A percentile compares a stretch with the other conserved stretches of the same genome.
These are phyloP conservation scores for Anhinga rufa DNA, from an alignment of 2,113 vertebrate genomes.

Conservation along the genomic window DNA sequence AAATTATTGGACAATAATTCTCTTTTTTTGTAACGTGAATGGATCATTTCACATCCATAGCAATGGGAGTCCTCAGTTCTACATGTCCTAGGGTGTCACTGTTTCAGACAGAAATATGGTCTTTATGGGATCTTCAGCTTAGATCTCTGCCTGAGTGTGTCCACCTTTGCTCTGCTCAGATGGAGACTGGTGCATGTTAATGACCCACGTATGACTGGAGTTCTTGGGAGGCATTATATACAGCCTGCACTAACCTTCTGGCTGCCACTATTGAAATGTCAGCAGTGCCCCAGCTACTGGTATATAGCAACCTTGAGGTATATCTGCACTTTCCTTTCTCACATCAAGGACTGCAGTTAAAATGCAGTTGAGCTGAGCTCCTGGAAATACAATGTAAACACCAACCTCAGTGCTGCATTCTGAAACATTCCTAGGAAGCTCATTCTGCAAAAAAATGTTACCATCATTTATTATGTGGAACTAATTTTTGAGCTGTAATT, in stretches of 20 bases:
- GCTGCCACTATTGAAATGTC: not conserved
- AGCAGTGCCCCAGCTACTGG: not conserved
- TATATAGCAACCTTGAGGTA: not conserved
- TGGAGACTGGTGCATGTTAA: not conserved
- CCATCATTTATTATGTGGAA: not conserved
- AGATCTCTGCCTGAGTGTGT: not conserved
- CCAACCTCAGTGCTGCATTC: not conserved
- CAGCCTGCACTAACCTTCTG: not conserved
- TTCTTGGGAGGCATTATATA: not conserved
- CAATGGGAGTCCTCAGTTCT: not conserved
- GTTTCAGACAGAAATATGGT: not conserved
- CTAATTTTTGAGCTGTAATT: not conserved
- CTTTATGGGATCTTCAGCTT: not conserved
- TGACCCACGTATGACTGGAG: not conserved
- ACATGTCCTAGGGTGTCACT: not conserved
- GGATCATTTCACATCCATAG: not conserved
- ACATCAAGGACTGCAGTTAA: not conserved
- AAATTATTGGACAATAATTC: not conserved
- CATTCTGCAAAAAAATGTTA: not conserved
- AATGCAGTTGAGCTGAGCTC: not conserved
- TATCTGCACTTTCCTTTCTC: not conserved
- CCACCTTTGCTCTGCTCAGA: not conserved
- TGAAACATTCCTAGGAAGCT: not conserved
- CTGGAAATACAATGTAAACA: not conserved
- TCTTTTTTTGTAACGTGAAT: not conserved